Conservation (phyloP, 2,797 vertebrate species). For the Gymnoscopelus braueri region DNA sequence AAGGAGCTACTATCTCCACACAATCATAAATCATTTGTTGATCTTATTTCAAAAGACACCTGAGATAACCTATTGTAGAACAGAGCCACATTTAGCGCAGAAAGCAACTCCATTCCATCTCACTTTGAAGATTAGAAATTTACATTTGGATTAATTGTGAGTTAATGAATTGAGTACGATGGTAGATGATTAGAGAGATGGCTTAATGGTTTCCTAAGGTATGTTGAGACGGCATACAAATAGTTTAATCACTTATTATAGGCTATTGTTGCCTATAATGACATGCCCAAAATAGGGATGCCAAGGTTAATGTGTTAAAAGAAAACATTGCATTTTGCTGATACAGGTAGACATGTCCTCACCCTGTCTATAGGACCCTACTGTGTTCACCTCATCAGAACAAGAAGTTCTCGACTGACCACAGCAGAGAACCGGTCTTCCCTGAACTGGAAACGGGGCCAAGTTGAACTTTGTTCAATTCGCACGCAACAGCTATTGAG, state of each 20-base stretch:
- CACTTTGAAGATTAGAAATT: slow-evolving; percentile 3
- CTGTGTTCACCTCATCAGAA: not conserved
- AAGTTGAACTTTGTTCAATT: not conserved
- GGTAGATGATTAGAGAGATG: not conserved
- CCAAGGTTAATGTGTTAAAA: not conserved
- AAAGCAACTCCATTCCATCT: not conserved
- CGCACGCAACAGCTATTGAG: too few species aligned
- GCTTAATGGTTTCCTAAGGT: not conserved
- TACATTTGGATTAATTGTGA: not conserved
- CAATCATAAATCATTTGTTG: not conserved
- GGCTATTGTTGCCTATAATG: too few species aligned
- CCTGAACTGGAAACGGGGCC: not conserved
- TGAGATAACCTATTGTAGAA: slow-evolving; percentile 1
- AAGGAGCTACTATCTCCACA: not conserved
- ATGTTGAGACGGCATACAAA: not conserved
- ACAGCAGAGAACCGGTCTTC: slow-evolving; percentile 2
- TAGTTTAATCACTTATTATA: too few species aligned
- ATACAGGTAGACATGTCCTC: not conserved
- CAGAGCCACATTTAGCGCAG: not conserved
- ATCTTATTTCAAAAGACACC: slow-evolving; percentile 16
- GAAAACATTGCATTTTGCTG: not conserved
- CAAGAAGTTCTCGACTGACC: not conserved
- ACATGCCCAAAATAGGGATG: not conserved
- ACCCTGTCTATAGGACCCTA: not conserved
- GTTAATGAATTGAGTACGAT: not conserved